Conservation (phyloP, 1,140 invertebrate species). For the Tetramorium simillimum region DNA sequence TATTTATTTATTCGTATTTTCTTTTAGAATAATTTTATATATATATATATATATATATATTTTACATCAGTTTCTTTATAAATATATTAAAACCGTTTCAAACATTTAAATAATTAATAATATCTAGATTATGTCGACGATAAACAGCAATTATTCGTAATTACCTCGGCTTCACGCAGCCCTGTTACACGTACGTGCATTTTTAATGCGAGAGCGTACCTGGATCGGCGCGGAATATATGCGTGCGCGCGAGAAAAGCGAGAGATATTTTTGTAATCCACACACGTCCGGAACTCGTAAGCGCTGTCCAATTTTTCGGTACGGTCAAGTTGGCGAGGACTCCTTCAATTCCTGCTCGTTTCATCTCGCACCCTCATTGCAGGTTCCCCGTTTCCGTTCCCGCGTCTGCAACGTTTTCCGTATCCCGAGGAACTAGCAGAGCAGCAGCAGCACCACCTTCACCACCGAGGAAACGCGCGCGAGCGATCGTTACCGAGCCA, state of each 20-base stretch:
- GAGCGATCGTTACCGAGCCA: slow-evolving; percentile 77
- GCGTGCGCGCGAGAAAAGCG: slow-evolving; percentile 16
- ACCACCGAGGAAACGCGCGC: slow-evolving; percentile 61
- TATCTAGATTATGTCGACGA: neutral
- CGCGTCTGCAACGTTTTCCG: slow-evolving; percentile 36
- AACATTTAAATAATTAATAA: neutral
- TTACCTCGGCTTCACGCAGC: neutral
- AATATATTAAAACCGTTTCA: neutral
- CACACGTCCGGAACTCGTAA: slow-evolving; percentile 77
- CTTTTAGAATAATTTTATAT: neutral
- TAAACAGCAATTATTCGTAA: neutral
- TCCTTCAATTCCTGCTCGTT: slow-evolving; percentile 69
- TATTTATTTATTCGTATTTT: neutral
- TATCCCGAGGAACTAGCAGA: slow-evolving; percentile 10
- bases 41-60: too few species aligned
- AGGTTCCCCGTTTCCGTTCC: neutral
- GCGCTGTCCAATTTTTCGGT: slow-evolving; percentile 80
- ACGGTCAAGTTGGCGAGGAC: slow-evolving; percentile 79
- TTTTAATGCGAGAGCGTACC: neutral
- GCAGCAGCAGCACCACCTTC: slow-evolving; percentile 65
- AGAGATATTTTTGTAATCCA: slow-evolving; percentile 70
- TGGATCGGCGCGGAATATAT: neutral
- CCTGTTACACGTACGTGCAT: neutral
- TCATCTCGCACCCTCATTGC: slow-evolving; percentile 24
- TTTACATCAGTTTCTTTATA: neutral